A percentile compares a stretch with the other conserved stretches of the same genome.
Conservation (phyloP, 2,888 invertebrate species). For the Thysanoteuthis rhombus region DNA sequence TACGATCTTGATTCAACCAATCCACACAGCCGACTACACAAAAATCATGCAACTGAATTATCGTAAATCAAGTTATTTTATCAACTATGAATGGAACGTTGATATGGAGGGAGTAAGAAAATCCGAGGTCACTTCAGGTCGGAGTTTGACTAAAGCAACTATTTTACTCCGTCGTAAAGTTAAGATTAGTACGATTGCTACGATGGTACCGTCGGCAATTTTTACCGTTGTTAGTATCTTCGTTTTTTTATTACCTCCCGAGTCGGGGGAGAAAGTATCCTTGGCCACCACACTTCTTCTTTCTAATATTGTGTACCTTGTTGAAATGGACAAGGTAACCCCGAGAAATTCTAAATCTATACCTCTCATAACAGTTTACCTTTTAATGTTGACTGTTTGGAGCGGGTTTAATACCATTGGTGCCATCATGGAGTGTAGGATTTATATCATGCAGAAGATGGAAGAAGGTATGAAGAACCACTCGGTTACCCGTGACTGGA, state of each 20-base stretch:
- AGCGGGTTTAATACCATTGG: background rate
- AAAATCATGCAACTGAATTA: no score
- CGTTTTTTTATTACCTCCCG: constrained; percentile 31
- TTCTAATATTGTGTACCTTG: constrained; percentile 33
- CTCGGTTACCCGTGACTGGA: no score
- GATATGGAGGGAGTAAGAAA: no score
- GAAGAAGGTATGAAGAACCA: no score
- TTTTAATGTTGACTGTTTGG: background rate
- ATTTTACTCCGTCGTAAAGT: background rate
- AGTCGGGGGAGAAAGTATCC: constrained; percentile 30
- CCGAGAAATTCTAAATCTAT: background rate
- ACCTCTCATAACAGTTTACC: background rate
- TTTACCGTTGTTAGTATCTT: constrained; percentile 16
- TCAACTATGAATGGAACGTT: no score
- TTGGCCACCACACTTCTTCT: constrained; percentile 29
- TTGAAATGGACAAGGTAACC: constrained; percentile 23
- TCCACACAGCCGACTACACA: no score
- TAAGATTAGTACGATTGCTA: background rate
- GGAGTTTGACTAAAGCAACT: no score
- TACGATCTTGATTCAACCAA: no score
- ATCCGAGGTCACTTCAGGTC: no score
- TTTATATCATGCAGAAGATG: background rate
- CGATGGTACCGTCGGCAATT: constrained; percentile 1
- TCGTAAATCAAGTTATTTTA: no score
- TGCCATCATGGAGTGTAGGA: background rate